These are phyloP conservation scores for Escarpia spicata DNA, from an alignment of 2,888 invertebrate genomes.

Conservation along the genomic window DNA sequence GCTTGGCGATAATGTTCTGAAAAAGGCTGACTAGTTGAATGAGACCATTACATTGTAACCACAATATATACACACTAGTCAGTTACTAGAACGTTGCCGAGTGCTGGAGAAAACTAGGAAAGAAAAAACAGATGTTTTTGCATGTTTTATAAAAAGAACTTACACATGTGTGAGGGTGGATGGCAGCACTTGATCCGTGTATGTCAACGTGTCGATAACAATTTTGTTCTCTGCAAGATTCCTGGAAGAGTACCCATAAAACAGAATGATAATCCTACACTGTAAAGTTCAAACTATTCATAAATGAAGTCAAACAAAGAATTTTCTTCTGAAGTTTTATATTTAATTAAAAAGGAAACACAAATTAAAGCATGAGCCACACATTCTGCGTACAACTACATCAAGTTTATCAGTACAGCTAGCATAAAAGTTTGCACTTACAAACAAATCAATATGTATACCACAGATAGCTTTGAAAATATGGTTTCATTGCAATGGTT, in stretches of 20 bases:
- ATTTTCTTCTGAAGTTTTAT: background rate
- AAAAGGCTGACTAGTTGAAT: too few species aligned
- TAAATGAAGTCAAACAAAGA: background rate
- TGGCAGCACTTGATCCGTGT: background rate
- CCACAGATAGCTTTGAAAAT: too few species aligned
- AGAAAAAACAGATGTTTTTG: too few species aligned
- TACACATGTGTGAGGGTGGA: slow-evolving; percentile 24
- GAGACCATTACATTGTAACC: too few species aligned
- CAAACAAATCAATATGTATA: too few species aligned
- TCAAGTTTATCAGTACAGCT: background rate
- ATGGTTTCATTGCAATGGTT: too few species aligned
- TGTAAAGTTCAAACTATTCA: background rate
- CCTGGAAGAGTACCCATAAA: background rate
- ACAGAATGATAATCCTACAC: background rate
- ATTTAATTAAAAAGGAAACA: background rate
- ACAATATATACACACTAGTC: too few species aligned
- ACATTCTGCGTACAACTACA: background rate
- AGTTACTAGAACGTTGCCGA: too few species aligned
- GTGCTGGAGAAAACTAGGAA: too few species aligned
- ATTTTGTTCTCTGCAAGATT: background rate
- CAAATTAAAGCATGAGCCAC: background rate
- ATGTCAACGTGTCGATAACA: background rate
- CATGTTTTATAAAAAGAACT: background rate
- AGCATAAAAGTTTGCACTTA: background rate
- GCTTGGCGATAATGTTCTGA: too few species aligned